phyloP scores from a whole-genome alignment of 2,797 vertebrate species.

The Novumbra hubbsi region DNA sequence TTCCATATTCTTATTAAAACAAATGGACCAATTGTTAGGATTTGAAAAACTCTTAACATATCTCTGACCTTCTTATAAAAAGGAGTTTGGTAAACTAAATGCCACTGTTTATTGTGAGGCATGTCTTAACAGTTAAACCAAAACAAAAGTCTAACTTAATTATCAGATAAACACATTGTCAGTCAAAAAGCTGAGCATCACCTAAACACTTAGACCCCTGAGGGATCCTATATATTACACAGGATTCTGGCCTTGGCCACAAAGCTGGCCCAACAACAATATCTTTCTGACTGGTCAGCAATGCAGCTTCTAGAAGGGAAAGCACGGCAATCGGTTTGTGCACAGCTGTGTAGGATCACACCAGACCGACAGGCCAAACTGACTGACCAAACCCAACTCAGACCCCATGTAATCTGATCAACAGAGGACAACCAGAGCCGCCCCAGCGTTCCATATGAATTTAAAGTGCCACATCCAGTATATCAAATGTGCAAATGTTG shows the following conservation, averaged over 20 bases:
- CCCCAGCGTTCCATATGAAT: slow-evolving; percentile 32
- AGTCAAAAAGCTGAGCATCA: not conserved
- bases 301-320: slow-evolving; percentile 26
- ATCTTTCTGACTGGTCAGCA: slow-evolving; percentile 20
- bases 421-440: slow-evolving; percentile 28
- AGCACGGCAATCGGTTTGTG: slow-evolving; percentile 28
- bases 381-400: slow-evolving; percentile 52
- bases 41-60: not conserved
- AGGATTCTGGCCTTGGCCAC: slow-evolving; percentile 19
- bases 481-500: slow-evolving; percentile 31
- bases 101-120: not conserved
- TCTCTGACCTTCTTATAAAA: not conserved
- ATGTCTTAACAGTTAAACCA: not conserved
- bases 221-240: slow-evolving; percentile 11
- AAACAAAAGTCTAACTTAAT: not conserved
- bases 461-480: slow-evolving; percentile 6
- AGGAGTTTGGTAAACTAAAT: not conserved
- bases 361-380: slow-evolving; percentile 39
- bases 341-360: slow-evolving; percentile 66
- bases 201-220: not conserved
- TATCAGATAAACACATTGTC: not conserved
- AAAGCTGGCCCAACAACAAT: slow-evolving; percentile 24
- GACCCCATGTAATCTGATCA: slow-evolving; percentile 51
- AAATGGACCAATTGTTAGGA: not conserved
- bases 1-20: not conserved